phyloP scores from a whole-genome alignment of 2,113 vertebrate species.

The Sander lucioperca region DNA sequence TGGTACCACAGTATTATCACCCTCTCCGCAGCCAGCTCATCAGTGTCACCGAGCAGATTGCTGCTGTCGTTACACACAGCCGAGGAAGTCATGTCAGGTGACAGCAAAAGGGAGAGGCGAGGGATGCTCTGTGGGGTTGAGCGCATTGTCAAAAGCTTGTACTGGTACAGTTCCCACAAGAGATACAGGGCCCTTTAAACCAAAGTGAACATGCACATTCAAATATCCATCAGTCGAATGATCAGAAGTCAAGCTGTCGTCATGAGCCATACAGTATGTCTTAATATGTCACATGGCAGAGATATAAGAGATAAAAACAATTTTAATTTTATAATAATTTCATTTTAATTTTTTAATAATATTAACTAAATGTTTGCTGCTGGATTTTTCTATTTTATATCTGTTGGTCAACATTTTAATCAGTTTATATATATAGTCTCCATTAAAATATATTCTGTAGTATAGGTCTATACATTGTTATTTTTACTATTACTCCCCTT shows the following conservation, averaged over 20 bases:
- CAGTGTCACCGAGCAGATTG: slow-evolving; percentile 80
- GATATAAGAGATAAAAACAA: background rate
- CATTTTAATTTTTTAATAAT: background rate
- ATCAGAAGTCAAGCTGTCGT: slow-evolving; percentile 57
- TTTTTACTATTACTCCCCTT: slow-evolving; percentile 49
- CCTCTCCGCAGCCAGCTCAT: slow-evolving; percentile 64
- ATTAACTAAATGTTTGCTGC: background rate
- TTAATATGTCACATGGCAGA: slow-evolving; percentile 6
- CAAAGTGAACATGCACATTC: slow-evolving; percentile 67
- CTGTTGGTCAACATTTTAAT: background rate
- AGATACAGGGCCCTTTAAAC: slow-evolving; percentile 66
- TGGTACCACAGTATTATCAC: slow-evolving; percentile 59
- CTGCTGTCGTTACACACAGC: slow-evolving; percentile 71
- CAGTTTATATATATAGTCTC: background rate
- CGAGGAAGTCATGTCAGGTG: slow-evolving; percentile 75
- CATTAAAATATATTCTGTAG: background rate
- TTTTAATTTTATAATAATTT: background rate
- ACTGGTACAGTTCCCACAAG: slow-evolving; percentile 54
- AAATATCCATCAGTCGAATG: slow-evolving; percentile 68
- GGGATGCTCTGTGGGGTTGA: slow-evolving; percentile 58
- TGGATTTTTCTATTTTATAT: background rate
- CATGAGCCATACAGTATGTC: slow-evolving; percentile 8
- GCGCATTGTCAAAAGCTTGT: slow-evolving; percentile 58
- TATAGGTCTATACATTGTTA: slow-evolving; percentile 26
- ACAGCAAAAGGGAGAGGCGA: slow-evolving; percentile 57